Evolutionary conservation across 2,113 vertebrate genomes (phyloP), one percentile per base, ranked within the genome.

Genomic region (Neolamprologus sp.): DNA sequence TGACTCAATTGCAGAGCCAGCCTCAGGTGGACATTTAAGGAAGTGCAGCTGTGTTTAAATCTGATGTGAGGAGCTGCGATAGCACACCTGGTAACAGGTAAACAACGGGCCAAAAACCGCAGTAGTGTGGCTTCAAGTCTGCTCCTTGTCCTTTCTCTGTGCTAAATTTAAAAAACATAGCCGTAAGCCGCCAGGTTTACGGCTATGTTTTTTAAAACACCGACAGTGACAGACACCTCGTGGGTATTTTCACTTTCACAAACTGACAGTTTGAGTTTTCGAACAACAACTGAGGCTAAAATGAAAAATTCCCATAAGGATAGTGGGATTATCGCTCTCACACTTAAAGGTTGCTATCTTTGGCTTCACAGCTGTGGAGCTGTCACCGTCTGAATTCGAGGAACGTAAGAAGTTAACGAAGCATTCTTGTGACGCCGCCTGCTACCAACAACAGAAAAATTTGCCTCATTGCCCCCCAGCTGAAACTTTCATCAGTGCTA

Each of bases 91-190:
- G 68, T 45, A 73, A 16, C 21, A 17, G 40, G 40, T 11, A 45
- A 73, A 45, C 40, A 9, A 45, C 3, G 1, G 21, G 68, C 21
- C 5, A 1, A 45, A 45, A 26, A 26, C 14, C 1, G 0, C 1
- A 71, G 13, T 26, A 45, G 68, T 26, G 37, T 73, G 37, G 37
- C 37, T 42, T 45, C 7, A 73, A 26, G 37, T 45, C 65, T 26
- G 21, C 68, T 26, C 23, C 8, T 17, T 16, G 21, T 3, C 21
- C 68, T 26, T 3, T 26, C 3, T 42, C 13, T 45, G 5, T 73
- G 23, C 13, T 28, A 26, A 45, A 45, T 73, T 16, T 4, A 2
- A 9, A 73, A 45, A 47, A 10, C 9, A 73, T 16, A 26, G 68
- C 14, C 13, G 0, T 17, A 26, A 47, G 45, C 45, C 45, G 45